A percentile compares a stretch with the other conserved stretches of the same genome.
phyloP scores from a whole-genome alignment of 2,113 vertebrate species.

The Mola mola region DNA sequence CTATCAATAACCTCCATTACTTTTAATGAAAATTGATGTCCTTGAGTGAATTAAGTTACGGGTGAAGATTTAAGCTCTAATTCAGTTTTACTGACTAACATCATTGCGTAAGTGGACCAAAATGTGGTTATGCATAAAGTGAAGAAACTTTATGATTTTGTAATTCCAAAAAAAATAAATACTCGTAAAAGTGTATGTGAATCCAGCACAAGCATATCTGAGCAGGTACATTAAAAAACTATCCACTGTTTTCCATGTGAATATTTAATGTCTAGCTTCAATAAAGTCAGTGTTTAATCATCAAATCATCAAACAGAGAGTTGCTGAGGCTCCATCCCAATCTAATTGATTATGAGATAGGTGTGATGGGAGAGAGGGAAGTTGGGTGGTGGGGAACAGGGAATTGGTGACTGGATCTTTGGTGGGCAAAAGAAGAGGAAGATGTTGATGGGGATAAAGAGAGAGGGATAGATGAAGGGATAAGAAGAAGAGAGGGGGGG shows the following conservation, averaged over 20 bases:
- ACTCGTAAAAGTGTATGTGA: too few relatives aligned
- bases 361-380: constrained; percentile 53
- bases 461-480: constrained; percentile 64
- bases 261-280: background rate
- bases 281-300: background rate
- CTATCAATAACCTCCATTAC: too few relatives aligned
- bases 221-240: too few relatives aligned
- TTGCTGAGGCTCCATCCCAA: constrained; percentile 7
- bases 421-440: constrained; percentile 52
- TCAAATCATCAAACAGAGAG: background rate
- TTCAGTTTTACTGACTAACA: too few relatives aligned
- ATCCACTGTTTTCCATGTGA: background rate
- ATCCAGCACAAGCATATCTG: too few relatives aligned
- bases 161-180: too few relatives aligned
- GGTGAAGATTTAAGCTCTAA: too few relatives aligned
- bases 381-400: constrained; percentile 57
- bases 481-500: constrained; percentile 58
- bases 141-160: too few relatives aligned
- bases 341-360: constrained; percentile 54
- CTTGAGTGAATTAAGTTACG: too few relatives aligned
- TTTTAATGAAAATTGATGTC: too few relatives aligned
- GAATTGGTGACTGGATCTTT: constrained; percentile 58
- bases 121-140: too few relatives aligned
- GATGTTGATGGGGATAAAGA: constrained; percentile 63
- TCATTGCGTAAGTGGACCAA: too few relatives aligned